A percentile compares a stretch with the other conserved stretches of the same genome.
phyloP scores from a whole-genome alignment of 2,888 invertebrate genomes.

The Lomographa bimaculata region DNA sequence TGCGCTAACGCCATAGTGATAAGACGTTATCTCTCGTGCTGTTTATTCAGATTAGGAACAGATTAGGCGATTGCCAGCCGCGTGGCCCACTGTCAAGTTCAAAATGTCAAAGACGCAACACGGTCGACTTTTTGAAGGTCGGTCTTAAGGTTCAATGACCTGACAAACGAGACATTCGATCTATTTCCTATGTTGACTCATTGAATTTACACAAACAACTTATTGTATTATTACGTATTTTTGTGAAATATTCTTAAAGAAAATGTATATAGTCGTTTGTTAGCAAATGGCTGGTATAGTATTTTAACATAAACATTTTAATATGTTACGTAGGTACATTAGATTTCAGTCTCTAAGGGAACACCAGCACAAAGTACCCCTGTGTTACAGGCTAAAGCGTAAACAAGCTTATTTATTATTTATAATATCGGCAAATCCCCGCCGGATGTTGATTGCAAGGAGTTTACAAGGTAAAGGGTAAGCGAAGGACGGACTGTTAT shows the following conservation, averaged over 20 bases:
- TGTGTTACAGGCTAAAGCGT: conserved; percentile 20
- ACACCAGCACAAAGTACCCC: conserved; percentile 13
- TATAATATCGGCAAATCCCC: conserved; percentile 32
- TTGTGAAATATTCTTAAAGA: no score
- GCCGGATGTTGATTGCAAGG: conserved; percentile 65
- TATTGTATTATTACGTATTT: no score
- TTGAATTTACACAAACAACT: no score
- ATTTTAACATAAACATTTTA: no score
- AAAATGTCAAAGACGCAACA: conserved; percentile 66
- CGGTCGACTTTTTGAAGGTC: conserved; percentile 44
- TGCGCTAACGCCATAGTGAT: conserved; percentile 37
- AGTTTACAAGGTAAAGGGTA: conserved; percentile 55
- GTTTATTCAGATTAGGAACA: conserved; percentile 65
- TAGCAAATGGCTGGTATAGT: no score
- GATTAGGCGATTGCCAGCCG: conserved; percentile 53
- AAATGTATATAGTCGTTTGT: no score
- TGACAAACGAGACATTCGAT: conserved; percentile 6
- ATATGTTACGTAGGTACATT: no score
- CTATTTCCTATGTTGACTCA: no score
- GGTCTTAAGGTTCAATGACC: conserved; percentile 29
- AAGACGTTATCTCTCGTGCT: conserved; percentile 53
- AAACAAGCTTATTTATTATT: conserved; percentile 29
- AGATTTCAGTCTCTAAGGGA: conserved; percentile 8
- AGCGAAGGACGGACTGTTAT: conserved; percentile 68
- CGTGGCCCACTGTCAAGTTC: conserved; percentile 75